A percentile compares a stretch with the other conserved stretches of the same genome.
Conservation (phyloP, 1,140 invertebrate species). For the Formica exsecta region DNA sequence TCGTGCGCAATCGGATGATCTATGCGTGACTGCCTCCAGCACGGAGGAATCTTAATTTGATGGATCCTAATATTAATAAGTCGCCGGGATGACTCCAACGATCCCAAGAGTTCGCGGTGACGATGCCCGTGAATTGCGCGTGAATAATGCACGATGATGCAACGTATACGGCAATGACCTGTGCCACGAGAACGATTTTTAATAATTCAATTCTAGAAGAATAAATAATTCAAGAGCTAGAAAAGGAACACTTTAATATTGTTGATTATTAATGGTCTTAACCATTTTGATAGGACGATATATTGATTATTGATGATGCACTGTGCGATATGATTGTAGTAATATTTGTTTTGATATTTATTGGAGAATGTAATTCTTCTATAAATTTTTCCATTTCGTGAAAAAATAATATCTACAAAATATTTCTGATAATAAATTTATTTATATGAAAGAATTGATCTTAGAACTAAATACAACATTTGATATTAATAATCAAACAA, state of each 20-base stretch:
- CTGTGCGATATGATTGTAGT: not conserved
- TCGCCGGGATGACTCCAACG: conserved; percentile 20
- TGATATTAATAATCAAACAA: not conserved
- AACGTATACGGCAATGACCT: conserved; percentile 31
- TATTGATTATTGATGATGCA: conserved; percentile 7
- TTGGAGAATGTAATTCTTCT: not conserved
- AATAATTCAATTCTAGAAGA: conserved; percentile 16
- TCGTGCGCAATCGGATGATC: conserved; percentile 72
- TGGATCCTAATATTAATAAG: conserved; percentile 70
- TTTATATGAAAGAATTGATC: not conserved
- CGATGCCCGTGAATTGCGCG: conserved; percentile 40
- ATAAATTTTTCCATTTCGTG: not conserved
- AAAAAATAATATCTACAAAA: conserved; percentile 9
- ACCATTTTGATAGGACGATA: conserved; percentile 1
- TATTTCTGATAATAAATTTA: not conserved
- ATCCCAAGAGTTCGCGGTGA: conserved; percentile 42
- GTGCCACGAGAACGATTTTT: conserved; percentile 22
- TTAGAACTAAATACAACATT: not conserved
- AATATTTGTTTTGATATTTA: not conserved
- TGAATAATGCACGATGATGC: conserved; percentile 40
- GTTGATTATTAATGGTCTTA: conserved; percentile 39
- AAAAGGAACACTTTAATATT: not conserved
- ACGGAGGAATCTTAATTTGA: conserved; percentile 70
- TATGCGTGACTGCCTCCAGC: conserved; percentile 65
- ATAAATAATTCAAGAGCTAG: conserved; percentile 17